Conservation (phyloP, 2,113 vertebrate species). For the Fukomys damarensis region DNA sequence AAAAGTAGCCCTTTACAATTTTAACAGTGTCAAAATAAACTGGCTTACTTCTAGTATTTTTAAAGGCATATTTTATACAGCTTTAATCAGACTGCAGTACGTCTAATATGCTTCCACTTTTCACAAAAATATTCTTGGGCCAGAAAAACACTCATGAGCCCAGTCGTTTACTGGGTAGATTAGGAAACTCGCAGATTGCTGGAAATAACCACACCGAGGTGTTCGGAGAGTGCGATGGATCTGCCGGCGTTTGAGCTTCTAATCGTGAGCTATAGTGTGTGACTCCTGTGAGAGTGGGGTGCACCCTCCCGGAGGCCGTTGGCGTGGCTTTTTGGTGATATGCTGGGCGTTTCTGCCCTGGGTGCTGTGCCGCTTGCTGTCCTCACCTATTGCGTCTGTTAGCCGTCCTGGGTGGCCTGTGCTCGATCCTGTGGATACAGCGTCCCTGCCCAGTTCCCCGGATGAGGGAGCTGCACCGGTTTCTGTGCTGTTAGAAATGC, state of each 20-base stretch:
- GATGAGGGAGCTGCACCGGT: background rate
- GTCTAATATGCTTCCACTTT: background rate
- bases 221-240: background rate
- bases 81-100: background rate
- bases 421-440: background rate
- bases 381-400: fast-evolving
- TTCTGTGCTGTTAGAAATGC: background rate
- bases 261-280: fast-evolving
- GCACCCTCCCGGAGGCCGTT: background rate
- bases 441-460: background rate
- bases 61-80: background rate
- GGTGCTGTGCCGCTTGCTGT: background rate
- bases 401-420: fast-evolving
- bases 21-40: background rate
- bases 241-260: background rate
- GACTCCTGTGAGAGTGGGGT: background rate
- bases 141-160: background rate
- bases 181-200: background rate
- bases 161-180: background rate
- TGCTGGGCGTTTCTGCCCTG: too few relatives aligned
- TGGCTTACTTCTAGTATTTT: background rate
- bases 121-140: background rate
- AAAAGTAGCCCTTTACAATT: background rate
- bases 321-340: background rate
- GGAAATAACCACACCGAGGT: background rate